A percentile compares a stretch with the other conserved stretches of the same genome.
Evolutionary conservation across 2,797 vertebrate species (phyloP).

Genomic region (Nothura maculosa): DNA sequence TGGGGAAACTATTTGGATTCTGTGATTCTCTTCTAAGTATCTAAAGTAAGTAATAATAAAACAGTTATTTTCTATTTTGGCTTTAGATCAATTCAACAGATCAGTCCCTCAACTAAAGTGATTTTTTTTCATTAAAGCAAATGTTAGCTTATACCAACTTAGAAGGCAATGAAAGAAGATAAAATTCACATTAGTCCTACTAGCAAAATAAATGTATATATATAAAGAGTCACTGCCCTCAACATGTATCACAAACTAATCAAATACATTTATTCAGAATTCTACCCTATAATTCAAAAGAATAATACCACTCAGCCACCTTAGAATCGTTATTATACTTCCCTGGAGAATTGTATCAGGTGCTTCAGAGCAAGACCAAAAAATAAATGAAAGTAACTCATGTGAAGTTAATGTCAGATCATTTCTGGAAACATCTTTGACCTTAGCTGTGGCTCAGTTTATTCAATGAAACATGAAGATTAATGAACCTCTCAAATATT

Average conservation of each 20-base stretch:
- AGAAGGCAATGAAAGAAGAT: neutral
- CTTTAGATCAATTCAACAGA: neutral
- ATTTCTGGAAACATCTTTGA: neutral
- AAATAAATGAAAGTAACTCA: neutral
- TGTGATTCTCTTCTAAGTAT: neutral
- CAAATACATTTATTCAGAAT: neutral
- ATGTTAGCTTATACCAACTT: neutral
- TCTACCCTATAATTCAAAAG: neutral
- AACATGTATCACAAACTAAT: neutral
- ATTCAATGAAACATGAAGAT: neutral
- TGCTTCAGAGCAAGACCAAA: neutral
- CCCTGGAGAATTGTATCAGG: accelerated
- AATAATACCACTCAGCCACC: neutral
- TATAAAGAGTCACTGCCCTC: neutral
- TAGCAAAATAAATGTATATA: neutral
- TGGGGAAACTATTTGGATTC: neutral
- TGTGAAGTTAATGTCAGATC: neutral
- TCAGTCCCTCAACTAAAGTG: neutral
- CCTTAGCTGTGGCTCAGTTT: neutral
- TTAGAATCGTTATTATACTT: neutral
- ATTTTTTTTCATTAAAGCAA: neutral
- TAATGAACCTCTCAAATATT: neutral
- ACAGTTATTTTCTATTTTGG: neutral
- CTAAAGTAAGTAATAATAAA: neutral
- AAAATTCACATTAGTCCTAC: neutral